Conservation (phyloP, 2,888 invertebrate species). For the Ormyrus rosae region DNA sequence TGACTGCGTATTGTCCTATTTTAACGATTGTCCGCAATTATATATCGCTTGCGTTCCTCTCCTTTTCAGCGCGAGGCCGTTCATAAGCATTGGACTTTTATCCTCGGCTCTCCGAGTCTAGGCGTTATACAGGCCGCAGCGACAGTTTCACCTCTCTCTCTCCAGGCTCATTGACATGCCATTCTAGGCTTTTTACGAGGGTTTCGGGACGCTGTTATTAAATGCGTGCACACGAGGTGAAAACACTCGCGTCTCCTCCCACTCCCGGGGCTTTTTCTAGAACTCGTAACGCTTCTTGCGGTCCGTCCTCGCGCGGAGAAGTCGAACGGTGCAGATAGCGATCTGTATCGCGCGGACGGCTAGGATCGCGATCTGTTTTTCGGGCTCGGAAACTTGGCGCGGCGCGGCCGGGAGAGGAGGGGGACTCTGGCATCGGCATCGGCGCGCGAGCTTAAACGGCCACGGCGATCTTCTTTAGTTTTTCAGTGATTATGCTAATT, state of each 20-base stretch:
- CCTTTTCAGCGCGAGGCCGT: constrained; percentile 44
- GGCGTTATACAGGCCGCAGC: neutral
- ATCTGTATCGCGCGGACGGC: no score
- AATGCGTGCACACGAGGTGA: neutral
- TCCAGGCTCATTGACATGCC: constrained; percentile 14
- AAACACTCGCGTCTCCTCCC: neutral
- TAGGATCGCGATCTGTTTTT: neutral
- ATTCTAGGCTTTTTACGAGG: constrained; percentile 40
- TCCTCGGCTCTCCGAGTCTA: no score
- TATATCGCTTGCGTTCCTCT: constrained; percentile 13
- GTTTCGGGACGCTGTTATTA: constrained; percentile 16
- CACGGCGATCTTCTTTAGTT: constrained; percentile 37
- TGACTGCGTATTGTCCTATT: constrained; percentile 53
- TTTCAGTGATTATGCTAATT: constrained; percentile 56
- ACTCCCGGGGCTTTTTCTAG: neutral
- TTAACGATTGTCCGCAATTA: constrained; percentile 56
- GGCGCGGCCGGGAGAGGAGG: neutral
- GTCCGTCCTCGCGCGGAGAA: no score
- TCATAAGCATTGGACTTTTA: no score
- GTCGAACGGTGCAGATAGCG: no score
- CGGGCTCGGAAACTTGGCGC: neutral
- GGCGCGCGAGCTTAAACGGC: constrained; percentile 24
- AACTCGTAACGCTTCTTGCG: no score
- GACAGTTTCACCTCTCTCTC: constrained; percentile 27
- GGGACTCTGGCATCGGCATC: neutral